phyloP scores from a whole-genome alignment of 2,797 vertebrate genomes.

The Hydrocynus forskahlii region DNA sequence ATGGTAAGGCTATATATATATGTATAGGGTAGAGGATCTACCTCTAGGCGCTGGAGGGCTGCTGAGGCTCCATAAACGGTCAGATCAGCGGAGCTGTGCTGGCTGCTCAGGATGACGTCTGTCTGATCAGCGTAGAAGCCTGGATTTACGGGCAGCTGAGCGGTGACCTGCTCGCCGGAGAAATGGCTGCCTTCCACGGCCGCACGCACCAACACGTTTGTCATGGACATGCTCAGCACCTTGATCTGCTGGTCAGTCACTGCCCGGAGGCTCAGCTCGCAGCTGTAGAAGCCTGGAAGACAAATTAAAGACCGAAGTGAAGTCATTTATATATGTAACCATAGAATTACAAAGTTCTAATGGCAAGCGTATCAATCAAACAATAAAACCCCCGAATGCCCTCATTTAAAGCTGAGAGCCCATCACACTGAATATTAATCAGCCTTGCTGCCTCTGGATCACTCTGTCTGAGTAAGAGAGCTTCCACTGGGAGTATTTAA shows the following conservation, averaged over 20 bases:
- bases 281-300: constrained; percentile 86
- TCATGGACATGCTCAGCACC: constrained; percentile 78
- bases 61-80: constrained; percentile 83
- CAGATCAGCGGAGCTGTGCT: constrained; percentile 81
- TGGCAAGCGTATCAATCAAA: background rate
- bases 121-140: constrained; percentile 87
- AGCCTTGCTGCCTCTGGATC: background rate
- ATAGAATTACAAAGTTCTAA: background rate
- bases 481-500: constrained; percentile 19
- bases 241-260: constrained; percentile 84
- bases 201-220: constrained; percentile 78
- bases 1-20: too few relatives aligned
- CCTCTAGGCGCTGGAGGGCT: constrained; percentile 85
- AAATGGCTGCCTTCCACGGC: constrained; percentile 69
- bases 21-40: constrained; percentile 50
- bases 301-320: background rate
- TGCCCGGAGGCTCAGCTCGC: constrained; percentile 80
- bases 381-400: background rate
- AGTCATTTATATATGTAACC: background rate
- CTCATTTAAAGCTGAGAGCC: background rate
- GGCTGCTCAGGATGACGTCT: constrained; percentile 86
- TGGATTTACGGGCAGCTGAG: constrained; percentile 81
- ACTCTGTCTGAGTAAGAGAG: background rate
- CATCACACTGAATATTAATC: background rate
- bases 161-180: constrained; percentile 72